Conservation (phyloP, 2,888 invertebrate species). For the Ceratothoa steindachneri region DNA sequence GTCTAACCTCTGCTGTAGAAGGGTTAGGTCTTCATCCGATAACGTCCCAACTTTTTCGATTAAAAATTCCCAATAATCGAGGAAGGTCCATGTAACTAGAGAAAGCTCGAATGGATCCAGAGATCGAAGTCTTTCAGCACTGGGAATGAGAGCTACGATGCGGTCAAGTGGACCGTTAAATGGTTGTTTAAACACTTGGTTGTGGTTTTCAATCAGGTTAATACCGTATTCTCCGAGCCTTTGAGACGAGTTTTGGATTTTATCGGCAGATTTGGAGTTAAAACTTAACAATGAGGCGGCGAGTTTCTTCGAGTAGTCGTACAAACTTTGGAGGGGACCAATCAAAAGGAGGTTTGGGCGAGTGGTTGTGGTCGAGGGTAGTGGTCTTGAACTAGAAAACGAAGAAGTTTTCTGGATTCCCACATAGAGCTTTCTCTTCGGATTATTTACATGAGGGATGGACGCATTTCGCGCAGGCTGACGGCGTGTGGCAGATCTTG, state of each 20-base stretch:
- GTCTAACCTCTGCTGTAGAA: conserved; percentile 30
- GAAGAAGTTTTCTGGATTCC: neutral
- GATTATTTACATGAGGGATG: neutral
- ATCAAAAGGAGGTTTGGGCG: conserved; percentile 11
- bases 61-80: conserved; percentile 45
- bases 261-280: neutral
- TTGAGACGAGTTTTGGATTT: neutral
- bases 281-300: conserved; percentile 34
- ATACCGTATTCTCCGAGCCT: conserved; percentile 18
- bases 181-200: conserved; percentile 23
- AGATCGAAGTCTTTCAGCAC: conserved; percentile 28
- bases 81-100: conserved; percentile 42
- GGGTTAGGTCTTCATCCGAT: conserved; percentile 29
- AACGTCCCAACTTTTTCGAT: conserved; percentile 44
- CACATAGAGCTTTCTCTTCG: neutral
- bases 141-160: conserved; percentile 22
- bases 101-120: conserved; percentile 40
- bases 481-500: neutral
- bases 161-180: conserved; percentile 4
- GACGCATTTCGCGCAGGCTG: neutral
- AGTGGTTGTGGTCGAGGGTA: neutral
- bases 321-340: conserved; percentile 32
- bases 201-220: conserved; percentile 32
- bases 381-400: neutral
- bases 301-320: conserved; percentile 34